Base-by-base conservation (phyloP, 2,888 invertebrate species). In the Drosophila acutilabella region DNA sequence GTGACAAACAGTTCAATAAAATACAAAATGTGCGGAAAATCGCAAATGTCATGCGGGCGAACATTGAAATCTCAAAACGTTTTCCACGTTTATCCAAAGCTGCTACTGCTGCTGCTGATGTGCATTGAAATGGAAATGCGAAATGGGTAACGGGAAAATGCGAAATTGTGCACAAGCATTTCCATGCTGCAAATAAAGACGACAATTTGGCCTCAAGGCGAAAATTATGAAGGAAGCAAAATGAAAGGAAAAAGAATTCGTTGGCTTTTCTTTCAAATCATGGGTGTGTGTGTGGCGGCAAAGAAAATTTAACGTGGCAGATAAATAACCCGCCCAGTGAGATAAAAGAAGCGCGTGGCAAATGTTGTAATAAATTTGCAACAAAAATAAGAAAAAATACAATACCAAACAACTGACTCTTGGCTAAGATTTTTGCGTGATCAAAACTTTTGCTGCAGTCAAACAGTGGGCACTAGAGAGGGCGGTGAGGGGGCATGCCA, bases 1-100 rank as follows among this genome's bases (percentile, higher is more conserved):
- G 87, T 88, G 80, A 85, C 87, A 81, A 89, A 89, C 89, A 89
- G 88, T 89, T 89, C 80, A 84, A 89, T 90, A 88, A 89, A 88
- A 89, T 81, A 86, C 80, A 85, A 90, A 90, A 89, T 81, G 90
- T 90, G 89, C 88, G 86, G 90, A 90, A 90, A 90, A 90, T 90
- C 88, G 85, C 88, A 90, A 90, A 86, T 88, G 88, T 75, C 83
- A 81, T 74, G 73, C 67, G 80, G 20, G 40, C 18, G 67, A 51
- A 58, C 69, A 61, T 58, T 59, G 65, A 80, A 86, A 89, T 84
- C 82, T 75, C 67, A 76, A 81, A 88, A 72, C 71, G 79, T 81
- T 87, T 81, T 74, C 64, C 80, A 76, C 80, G 77, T 83, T 80
- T 78, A 78, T 61, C 62, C 61, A 64, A 61, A 59, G 57, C 48